Conservation (phyloP, 2,113 vertebrate species). For the Heterocephalus glaber region DNA sequence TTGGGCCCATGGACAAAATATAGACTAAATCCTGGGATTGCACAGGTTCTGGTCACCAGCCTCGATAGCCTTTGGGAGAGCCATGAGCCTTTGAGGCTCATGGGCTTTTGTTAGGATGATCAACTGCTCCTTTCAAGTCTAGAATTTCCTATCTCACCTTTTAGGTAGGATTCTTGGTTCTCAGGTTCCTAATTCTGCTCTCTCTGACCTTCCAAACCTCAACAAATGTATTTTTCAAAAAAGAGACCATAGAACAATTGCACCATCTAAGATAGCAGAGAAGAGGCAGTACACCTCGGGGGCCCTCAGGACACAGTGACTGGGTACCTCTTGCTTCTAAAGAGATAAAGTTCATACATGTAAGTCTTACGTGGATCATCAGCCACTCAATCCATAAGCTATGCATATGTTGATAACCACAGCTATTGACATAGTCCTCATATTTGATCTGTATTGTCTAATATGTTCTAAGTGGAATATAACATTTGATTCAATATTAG, state of each 20-base stretch:
- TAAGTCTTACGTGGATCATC: background rate
- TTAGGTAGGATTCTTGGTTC: background rate
- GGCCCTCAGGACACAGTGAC: background rate
- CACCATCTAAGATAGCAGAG: background rate
- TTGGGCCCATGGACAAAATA: background rate
- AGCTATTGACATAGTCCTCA: background rate
- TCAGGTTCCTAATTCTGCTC: background rate
- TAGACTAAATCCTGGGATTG: background rate
- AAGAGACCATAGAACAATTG: background rate
- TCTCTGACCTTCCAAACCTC: background rate
- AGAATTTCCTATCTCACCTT: background rate
- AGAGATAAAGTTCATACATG: background rate
- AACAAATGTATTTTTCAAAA: background rate
- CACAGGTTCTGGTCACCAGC: background rate
- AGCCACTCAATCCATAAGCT: background rate
- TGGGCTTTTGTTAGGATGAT: background rate
- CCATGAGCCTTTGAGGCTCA: background rate
- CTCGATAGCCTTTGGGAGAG: background rate
- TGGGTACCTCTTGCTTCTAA: background rate
- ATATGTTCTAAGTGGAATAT: background rate
- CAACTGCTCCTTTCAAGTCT: background rate
- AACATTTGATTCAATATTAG: constrained; percentile 18
- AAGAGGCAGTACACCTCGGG: background rate
- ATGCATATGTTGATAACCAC: background rate
- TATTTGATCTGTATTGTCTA: background rate